phyloP scores from a whole-genome alignment of 2,888 invertebrate genomes.

The Dinocampus coccinellae region DNA sequence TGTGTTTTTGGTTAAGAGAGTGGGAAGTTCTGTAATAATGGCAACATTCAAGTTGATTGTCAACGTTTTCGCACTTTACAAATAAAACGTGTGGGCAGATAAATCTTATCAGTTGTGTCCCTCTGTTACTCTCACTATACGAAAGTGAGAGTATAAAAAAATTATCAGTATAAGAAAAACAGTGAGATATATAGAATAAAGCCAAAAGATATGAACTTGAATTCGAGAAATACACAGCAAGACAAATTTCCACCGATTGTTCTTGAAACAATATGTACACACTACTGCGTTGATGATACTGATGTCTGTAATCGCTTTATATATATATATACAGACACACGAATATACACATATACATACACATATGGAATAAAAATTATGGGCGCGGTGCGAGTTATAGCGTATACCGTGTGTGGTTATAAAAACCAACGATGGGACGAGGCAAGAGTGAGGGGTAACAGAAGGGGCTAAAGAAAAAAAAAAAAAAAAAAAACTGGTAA shows the following conservation, averaged over 20 bases:
- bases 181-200: conserved; percentile 6
- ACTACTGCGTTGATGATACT: conserved; percentile 4
- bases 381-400: conserved; percentile 15
- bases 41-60: conserved; percentile 58
- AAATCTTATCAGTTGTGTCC: conserved; percentile 46
- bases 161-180: conserved; percentile 1
- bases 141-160: neutral
- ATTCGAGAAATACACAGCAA: neutral
- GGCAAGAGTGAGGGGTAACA: conserved; percentile 12
- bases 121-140: conserved; percentile 18
- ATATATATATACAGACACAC: too few relatives aligned
- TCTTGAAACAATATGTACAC: conserved; percentile 6
- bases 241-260: neutral
- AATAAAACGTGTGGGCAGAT: conserved; percentile 41
- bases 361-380: conserved; percentile 22
- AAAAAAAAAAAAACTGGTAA: conserved; percentile 32
- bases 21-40: conserved; percentile 56
- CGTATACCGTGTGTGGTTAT: conserved; percentile 21
- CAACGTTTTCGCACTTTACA: conserved; percentile 49
- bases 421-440: conserved; percentile 30
- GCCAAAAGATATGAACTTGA: neutral
- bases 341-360: too few relatives aligned
- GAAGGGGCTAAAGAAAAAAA: conserved; percentile 50
- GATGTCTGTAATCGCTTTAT: neutral
- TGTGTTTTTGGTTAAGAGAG: conserved; percentile 13